Evolutionary conservation across 2,888 invertebrate species (phyloP), one percentile per base, ranked within the genome.

Genomic region (Stenolophus ochropezus): DNA sequence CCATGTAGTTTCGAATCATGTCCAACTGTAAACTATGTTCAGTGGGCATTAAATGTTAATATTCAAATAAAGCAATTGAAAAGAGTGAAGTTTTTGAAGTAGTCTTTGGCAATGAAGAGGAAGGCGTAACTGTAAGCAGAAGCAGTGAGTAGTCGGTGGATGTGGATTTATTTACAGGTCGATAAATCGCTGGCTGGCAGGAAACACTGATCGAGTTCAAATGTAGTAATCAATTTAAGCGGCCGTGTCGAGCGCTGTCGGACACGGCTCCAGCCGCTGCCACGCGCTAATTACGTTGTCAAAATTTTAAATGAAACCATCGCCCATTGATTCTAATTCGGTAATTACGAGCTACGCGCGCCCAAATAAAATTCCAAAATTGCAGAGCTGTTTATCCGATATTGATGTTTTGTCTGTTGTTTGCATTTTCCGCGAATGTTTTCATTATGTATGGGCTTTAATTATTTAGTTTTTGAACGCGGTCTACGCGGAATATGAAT

Each of bases 231-330:
- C 79, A 79, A 79, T 79, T 79, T 79, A 71, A 71, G 49, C 71
- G 77, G 23, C 69, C 71, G 71, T 79, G 51, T 71, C 69, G 27
- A 71, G 23, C 65, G 53, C 23, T 61, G 61, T 61, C 61, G 11
- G 14, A 61, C 61, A 61, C 61, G n/a, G 27, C 14, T 61, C 61
- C 65, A 18, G 18, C 65, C 65, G 14, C 65, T 33, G 65, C 33
- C 65, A 20, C 65, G 65, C 71, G 71, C 69, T 79, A 79, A 79
- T 79, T 79, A 65, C 69, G 65, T 69, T 79, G 79, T 79, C 79
- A 79, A 79, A 79, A 79, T 71, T 79, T 79, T 79, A 79, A 79
- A 79, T 79, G 65, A 79, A 79, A 79, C 79, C 79, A 79, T 79
- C 69, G 78, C 65, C 47, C 78, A 78, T 78, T 49, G 79, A 79